Evolutionary conservation across 1,140 invertebrate species (phyloP).

Genomic region (Neuroterus valhalla): DNA sequence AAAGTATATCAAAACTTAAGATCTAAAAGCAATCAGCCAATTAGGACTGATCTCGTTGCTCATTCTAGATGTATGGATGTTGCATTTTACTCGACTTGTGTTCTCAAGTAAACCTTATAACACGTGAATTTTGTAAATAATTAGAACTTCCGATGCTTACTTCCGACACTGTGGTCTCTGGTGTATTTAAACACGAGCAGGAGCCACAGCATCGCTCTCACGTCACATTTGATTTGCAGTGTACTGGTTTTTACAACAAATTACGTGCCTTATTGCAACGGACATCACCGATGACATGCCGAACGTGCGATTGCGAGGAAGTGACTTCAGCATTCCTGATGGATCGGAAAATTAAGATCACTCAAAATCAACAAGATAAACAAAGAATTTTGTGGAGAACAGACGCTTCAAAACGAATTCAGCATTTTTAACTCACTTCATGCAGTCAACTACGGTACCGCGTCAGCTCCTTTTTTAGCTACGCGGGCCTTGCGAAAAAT

Average conservation of each 20-base stretch:
- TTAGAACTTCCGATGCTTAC: neutral
- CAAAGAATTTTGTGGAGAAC: slow-evolving; percentile 46
- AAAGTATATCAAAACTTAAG: neutral
- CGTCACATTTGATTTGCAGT: neutral
- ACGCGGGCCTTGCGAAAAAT: slow-evolving; percentile 29
- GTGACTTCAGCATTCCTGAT: neutral
- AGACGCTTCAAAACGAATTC: neutral
- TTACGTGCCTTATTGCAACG: neutral
- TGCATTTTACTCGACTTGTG: slow-evolving; percentile 32
- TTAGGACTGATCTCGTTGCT: too few relatives aligned
- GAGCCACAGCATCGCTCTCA: neutral
- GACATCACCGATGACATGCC: neutral
- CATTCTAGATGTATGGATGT: slow-evolving; percentile 2
- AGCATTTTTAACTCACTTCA: slow-evolving; percentile 27
- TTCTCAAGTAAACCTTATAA: neutral
- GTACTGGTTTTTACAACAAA: neutral
- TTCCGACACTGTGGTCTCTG: neutral
- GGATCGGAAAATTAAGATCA: slow-evolving; percentile 42
- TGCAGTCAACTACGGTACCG: slow-evolving; percentile 35
- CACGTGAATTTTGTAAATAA: neutral
- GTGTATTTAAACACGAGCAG: neutral
- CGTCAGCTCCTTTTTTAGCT: slow-evolving; percentile 35
- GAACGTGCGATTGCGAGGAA: neutral
- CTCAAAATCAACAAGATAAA: slow-evolving; percentile 34
- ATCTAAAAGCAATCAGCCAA: neutral